Percentiles rank a stretch among this genome's conserved stretches.
Conservation (phyloP, 2,888 invertebrate genomes). For the Tholera decimalis region DNA sequence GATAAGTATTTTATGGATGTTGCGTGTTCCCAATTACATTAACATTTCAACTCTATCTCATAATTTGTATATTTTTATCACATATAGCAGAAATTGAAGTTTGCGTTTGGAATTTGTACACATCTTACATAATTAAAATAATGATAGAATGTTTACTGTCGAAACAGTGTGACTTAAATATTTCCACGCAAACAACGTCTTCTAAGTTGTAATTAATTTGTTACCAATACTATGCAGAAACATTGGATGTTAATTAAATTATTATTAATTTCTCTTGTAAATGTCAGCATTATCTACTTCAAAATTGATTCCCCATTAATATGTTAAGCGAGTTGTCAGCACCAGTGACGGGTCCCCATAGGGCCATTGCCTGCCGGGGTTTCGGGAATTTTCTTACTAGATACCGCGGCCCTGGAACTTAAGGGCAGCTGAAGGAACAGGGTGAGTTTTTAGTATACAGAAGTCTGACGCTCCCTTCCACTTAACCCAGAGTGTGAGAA, state of each 20-base stretch:
- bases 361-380: too few species aligned
- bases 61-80: constrained; percentile 35
- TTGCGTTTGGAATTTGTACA: constrained; percentile 49
- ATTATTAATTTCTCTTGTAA: constrained; percentile 20
- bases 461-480: too few species aligned
- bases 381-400: too few species aligned
- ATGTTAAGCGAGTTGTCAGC: too few species aligned
- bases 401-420: too few species aligned
- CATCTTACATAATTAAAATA: constrained; percentile 40
- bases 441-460: too few species aligned
- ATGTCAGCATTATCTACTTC: constrained; percentile 33
- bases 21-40: constrained; percentile 42
- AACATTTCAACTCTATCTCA: constrained; percentile 27
- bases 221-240: constrained; percentile 28
- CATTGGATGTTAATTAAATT: constrained; percentile 28
- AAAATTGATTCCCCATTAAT: constrained; percentile 7
- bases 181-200: constrained; percentile 2
- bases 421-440: too few species aligned
- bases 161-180: constrained; percentile 31
- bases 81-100: constrained; percentile 25
- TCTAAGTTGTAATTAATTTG: constrained; percentile 14
- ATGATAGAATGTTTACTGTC: constrained; percentile 27
- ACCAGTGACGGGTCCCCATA: too few species aligned
- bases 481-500: too few species aligned
- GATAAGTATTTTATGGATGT: constrained; percentile 42